Evolutionary conservation across 2,888 invertebrate genomes (phyloP), one percentile per base, ranked within the genome.

Genomic region (Drosophila monieri): DNA sequence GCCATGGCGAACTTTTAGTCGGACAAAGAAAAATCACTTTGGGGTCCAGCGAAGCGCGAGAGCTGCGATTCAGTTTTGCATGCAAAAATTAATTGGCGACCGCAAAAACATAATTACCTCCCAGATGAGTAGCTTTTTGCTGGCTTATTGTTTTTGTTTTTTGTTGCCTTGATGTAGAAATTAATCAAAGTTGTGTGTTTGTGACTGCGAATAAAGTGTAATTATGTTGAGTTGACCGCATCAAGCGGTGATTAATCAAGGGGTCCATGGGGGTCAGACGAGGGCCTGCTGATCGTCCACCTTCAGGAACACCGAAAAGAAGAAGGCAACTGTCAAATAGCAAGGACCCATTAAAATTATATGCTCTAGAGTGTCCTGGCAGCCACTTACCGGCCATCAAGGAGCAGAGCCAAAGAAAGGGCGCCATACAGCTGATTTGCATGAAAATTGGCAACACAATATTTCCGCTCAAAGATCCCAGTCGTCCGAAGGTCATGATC

Each of bases 381-480:
- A 35, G 35, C 14, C n/a, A 78, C 85, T 92, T 92, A 95, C 95
- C 92, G 67, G 93, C 77, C 78, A 95, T 92, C 18, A 94, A 93
- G 10, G 91, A 83, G 9, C 94, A 93, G 51, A 96, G 93, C 85
- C 94, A 93, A 41, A 95, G 87, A 88, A 96, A 96, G 2, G 95
- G 95, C 15, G 95, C 94, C 27, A 94, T 90, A 84, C 96, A 96
- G 46, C 94, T 95, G 14, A 93, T 90, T 72, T 93, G 90, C 58
- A 96, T 92, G 39, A 96, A 92, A 30, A 94, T 91, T 0, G 96
- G 95, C 86, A 96, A 94, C 6, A 94, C 80, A 35, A 95, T 90
- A 70, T 95, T 95, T 12, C 96, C 96, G 4, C 93, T 87, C 39
- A 95, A 93, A 12, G 95, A 95, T n/a, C 96, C 96, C 6, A 94